phyloP scores from a whole-genome alignment of 2,797 vertebrate genomes.

The Monodelphis domestica region DNA sequence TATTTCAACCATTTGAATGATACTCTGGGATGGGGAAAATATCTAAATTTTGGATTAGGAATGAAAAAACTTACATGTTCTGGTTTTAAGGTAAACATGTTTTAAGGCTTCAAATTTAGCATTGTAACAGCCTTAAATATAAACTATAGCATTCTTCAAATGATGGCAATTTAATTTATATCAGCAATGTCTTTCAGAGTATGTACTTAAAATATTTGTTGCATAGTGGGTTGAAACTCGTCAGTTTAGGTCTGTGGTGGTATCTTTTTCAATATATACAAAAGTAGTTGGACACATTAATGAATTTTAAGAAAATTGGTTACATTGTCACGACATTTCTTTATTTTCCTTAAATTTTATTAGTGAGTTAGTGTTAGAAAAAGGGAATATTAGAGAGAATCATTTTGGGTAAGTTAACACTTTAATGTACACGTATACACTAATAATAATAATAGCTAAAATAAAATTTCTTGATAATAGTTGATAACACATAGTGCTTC shows the following conservation, averaged over 20 bases:
- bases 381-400: not conserved
- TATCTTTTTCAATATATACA: slow-evolving; percentile 34
- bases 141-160: slow-evolving; percentile 7
- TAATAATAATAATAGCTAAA: not conserved
- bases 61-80: slow-evolving; percentile 6
- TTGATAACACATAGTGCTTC: not conserved
- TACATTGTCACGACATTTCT: not conserved
- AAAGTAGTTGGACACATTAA: slow-evolving; percentile 11
- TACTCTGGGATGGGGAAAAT: not conserved
- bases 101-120: slow-evolving; percentile 15
- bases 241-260: slow-evolving; percentile 30
- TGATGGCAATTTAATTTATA: not conserved
- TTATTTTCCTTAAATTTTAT: not conserved
- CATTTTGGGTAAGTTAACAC: not conserved
- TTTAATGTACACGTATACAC: not conserved
- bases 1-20: slow-evolving; percentile 37
- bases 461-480: not conserved
- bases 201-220: not conserved
- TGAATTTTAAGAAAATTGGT: slow-evolving; percentile 54
- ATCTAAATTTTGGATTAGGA: slow-evolving; percentile 30
- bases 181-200: too few relatives aligned
- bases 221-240: slow-evolving; percentile 5
- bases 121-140: slow-evolving; percentile 36
- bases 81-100: slow-evolving; percentile 13
- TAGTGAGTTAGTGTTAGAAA: not conserved